Conservation (phyloP, 2,888 invertebrate genomes). For the Diarsia brunnea region DNA sequence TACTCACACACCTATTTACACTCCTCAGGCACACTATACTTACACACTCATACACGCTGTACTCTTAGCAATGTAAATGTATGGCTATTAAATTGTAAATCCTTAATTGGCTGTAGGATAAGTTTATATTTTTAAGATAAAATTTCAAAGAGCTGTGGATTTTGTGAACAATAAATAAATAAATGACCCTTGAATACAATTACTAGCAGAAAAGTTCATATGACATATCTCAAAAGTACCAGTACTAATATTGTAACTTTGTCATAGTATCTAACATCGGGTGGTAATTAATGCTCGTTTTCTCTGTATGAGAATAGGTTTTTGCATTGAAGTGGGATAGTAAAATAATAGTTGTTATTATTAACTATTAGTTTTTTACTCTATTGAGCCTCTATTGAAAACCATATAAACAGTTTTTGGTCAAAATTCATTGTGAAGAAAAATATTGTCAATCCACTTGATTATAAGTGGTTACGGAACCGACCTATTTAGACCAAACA, state of each 20-base stretch:
- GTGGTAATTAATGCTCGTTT: not conserved
- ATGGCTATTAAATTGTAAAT: too few relatives aligned
- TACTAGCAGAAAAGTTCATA: not conserved
- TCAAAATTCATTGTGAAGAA: not conserved
- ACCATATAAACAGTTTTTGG: not conserved
- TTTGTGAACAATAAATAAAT: too few relatives aligned
- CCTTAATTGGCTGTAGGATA: too few relatives aligned
- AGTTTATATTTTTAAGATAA: too few relatives aligned
- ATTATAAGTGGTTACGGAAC: not conserved
- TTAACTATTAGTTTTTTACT: too few relatives aligned
- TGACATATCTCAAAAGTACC: not conserved
- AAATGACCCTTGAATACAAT: constrained; percentile 34
- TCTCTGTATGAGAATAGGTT: not conserved
- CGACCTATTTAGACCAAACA: not conserved
- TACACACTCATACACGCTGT: too few relatives aligned
- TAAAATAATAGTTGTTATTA: too few relatives aligned
- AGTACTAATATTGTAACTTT: not conserved
- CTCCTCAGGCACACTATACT: too few relatives aligned
- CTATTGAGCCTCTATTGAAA: not conserved
- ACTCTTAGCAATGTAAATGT: too few relatives aligned
- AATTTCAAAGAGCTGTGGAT: too few relatives aligned
- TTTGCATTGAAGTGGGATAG: not conserved
- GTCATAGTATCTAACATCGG: not conserved
- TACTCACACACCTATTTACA: too few relatives aligned
- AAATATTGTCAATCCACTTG: not conserved